Conservation (phyloP, 2,113 vertebrate species). For the Excalfactoria chinensis region DNA sequence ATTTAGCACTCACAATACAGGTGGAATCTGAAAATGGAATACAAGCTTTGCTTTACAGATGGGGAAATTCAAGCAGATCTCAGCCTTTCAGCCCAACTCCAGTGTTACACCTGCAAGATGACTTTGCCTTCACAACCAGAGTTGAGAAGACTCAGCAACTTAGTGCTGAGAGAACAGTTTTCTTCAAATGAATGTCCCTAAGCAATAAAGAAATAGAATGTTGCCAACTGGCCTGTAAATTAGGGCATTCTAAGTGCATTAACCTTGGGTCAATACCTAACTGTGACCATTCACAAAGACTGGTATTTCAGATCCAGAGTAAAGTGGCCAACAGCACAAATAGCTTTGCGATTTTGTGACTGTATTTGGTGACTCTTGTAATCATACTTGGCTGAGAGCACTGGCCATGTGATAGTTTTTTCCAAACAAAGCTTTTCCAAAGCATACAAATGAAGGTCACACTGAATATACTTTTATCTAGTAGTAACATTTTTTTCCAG, state of each 20-base stretch:
- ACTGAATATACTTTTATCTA: not conserved
- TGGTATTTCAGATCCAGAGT: not conserved
- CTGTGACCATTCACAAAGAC: not conserved
- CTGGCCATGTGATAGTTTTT: not conserved
- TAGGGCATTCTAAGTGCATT: not conserved
- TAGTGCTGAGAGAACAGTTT: not conserved
- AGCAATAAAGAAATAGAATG: not conserved
- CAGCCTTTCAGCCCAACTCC: not conserved
- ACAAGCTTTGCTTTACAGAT: not conserved
- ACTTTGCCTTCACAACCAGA: not conserved
- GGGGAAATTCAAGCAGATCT: not conserved
- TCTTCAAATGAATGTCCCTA: not conserved
- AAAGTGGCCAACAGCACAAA: not conserved
- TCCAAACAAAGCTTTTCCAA: not conserved
- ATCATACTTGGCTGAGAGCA: not conserved
- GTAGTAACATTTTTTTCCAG: not conserved
- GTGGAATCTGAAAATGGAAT: not conserved
- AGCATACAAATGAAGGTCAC: not conserved
- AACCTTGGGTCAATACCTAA: not conserved
- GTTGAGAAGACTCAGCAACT: not conserved
- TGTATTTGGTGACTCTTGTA: not conserved
- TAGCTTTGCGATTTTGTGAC: not conserved
- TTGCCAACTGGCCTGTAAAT: not conserved
- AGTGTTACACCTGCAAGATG: fast-evolving
- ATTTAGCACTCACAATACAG: not conserved